Evolutionary conservation across 2,888 invertebrate genomes (phyloP), one percentile per base, ranked within the genome.

Genomic region (Lycocerus yunnanus): DNA sequence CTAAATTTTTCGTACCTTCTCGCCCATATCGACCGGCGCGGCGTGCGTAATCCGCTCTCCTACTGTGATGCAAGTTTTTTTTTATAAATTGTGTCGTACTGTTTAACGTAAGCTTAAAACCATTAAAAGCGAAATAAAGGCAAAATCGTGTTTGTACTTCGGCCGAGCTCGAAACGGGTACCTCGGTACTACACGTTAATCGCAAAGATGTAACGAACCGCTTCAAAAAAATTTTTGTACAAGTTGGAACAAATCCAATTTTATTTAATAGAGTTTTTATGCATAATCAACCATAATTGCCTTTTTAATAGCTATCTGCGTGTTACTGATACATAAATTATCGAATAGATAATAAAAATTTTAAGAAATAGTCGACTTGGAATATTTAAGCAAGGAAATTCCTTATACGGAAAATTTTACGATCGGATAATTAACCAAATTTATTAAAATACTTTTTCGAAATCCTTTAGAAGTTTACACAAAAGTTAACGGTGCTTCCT

Each of bases 271-370:
- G 43, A 43, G 6, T 8, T 43, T 43, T 43, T 43, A 43, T 43
- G 43, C 43, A 43, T 43, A 43, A 43, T 43, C 43, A 43, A 8
- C 43, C n/a, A 43, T 43, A 43, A 43, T 43, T 43, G 43, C 43
- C 43, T 43, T 0, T n/a, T 43, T 15, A 63, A 21, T 16, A 16
- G 70, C 61, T 70, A 61, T 60, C 43, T 60, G 21, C 18, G 63
- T 20, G 61, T 63, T 63, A 63, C 61, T 63, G 61, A 63, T 63
- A 63, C 61, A 63, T 63, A 63, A 18, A 63, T 63, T 18, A 63
- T 18, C 43, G n/a, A n/a, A n/a, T n/a, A 43, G 43, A 43, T 43
- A 43, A 43, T 43, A 43, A 43, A n/a, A 43, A 43, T 43, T 43
- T 43, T 43, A 43, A 43, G 43, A 43, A 43, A n/a, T 43, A 43